Evolutionary conservation across 1,140 invertebrate species (phyloP).

Genomic region (Oreohelix idahoensis): DNA sequence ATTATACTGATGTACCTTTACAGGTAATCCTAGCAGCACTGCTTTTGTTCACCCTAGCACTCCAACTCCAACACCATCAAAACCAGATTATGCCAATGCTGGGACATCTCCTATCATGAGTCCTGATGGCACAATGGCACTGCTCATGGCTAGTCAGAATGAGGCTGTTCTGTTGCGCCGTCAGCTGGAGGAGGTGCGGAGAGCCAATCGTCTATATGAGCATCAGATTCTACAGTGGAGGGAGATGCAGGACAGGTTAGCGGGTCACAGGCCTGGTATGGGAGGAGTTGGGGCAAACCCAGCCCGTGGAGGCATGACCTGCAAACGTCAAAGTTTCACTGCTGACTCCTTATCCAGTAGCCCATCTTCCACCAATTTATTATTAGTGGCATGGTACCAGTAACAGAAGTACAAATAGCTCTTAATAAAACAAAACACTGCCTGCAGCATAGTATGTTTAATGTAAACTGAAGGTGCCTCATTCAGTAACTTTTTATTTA

Average conservation of each 20-base stretch:
- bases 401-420: too few relatives aligned
- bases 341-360: constrained; percentile 17
- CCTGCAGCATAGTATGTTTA: too few relatives aligned
- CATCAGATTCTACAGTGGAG: constrained; percentile 42
- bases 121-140: constrained; percentile 35
- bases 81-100: constrained; percentile 2
- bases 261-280: constrained; percentile 8
- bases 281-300: constrained; percentile 8
- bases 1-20: neutral
- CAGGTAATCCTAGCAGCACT: constrained; percentile 6
- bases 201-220: constrained; percentile 46
- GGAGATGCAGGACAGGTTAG: constrained; percentile 24
- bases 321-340: constrained; percentile 21
- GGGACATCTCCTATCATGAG: constrained; percentile 36
- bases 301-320: neutral
- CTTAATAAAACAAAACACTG: too few relatives aligned
- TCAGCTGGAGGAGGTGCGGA: constrained; percentile 43
- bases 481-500: too few relatives aligned
- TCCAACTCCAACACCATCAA: constrained; percentile 29
- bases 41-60: neutral
- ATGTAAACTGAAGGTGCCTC: too few relatives aligned
- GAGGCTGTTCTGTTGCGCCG: constrained; percentile 43
- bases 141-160: constrained; percentile 44
- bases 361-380: neutral
- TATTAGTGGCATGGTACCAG: too few relatives aligned